These are phyloP conservation scores for Paradisaea rubra DNA, from an alignment of 2,113 vertebrate genomes.

Conservation along the genomic window DNA sequence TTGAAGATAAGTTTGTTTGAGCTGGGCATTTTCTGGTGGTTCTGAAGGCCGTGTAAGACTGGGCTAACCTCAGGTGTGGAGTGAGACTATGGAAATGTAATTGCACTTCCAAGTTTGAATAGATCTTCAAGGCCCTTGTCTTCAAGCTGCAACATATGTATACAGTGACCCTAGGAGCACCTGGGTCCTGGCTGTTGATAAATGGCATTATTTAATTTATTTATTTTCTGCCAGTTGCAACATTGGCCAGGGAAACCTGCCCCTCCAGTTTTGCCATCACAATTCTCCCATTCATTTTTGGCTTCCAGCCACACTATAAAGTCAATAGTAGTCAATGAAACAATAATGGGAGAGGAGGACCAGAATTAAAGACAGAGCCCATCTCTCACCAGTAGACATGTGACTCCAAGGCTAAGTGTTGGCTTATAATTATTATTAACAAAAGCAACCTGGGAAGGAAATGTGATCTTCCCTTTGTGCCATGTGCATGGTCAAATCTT, in stretches of 20 bases:
- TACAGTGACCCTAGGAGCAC: constrained; percentile 16
- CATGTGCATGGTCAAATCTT: neutral
- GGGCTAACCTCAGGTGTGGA: neutral
- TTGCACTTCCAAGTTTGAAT: neutral
- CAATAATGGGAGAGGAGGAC: constrained; percentile 54
- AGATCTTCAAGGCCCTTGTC: neutral
- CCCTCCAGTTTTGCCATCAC: constrained; percentile 51
- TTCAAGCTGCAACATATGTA: neutral
- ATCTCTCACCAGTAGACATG: constrained; percentile 33
- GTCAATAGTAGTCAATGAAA: constrained; percentile 63
- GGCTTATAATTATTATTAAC: constrained; percentile 45
- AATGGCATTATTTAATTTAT: constrained; percentile 45
- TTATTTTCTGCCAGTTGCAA: constrained; percentile 38
- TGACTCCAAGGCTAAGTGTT: constrained; percentile 37
- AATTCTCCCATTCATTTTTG: constrained; percentile 16
- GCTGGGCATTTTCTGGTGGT: neutral
- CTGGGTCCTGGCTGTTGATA: constrained; percentile 26
- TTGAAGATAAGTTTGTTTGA: neutral
- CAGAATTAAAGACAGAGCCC: constrained; percentile 23
- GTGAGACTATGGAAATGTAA: neutral
- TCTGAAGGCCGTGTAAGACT: neutral
- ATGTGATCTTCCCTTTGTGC: constrained; percentile 23
- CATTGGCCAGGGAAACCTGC: constrained; percentile 49
- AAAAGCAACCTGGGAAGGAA: constrained; percentile 39
- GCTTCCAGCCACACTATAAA: constrained; percentile 50